Percentiles rank a stretch among this genome's conserved stretches.
Conservation (phyloP, 1,140 invertebrate species). For the Platorchestia sp. region DNA sequence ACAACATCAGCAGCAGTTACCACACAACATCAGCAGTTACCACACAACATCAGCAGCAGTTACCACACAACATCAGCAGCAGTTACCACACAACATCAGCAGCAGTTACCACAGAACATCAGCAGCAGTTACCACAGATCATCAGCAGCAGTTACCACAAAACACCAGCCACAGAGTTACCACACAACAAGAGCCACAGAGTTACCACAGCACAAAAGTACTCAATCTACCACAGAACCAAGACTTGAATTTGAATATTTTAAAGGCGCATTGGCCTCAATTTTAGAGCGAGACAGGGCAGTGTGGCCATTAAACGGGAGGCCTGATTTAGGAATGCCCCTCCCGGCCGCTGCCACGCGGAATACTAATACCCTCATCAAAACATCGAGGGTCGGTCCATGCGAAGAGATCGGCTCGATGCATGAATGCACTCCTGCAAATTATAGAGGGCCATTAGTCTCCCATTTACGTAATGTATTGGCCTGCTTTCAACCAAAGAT, state of each 20-base stretch:
- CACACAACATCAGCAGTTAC: background rate
- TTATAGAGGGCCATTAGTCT: background rate
- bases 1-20: too few relatives aligned
- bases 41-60: background rate
- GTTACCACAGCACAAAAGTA: background rate
- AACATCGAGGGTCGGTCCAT: background rate
- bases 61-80: too few relatives aligned
- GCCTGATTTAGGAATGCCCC: background rate
- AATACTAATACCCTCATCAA: slow-evolving; percentile 1
- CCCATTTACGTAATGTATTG: background rate
- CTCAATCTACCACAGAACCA: background rate
- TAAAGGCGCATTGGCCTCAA: background rate
- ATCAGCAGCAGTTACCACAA: background rate
- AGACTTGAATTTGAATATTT: background rate
- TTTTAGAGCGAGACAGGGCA: background rate
- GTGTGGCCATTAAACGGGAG: background rate
- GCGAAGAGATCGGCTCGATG: background rate
- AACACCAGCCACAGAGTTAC: background rate
- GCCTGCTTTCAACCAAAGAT: background rate
- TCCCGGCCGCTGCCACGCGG: background rate
- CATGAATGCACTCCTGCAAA: background rate
- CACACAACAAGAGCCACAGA: background rate
- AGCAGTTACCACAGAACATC: background rate
- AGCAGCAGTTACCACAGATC: background rate
- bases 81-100: background rate